Evolutionary conservation across 2,888 invertebrate genomes (phyloP).

Genomic region (Salticus scenicus): DNA sequence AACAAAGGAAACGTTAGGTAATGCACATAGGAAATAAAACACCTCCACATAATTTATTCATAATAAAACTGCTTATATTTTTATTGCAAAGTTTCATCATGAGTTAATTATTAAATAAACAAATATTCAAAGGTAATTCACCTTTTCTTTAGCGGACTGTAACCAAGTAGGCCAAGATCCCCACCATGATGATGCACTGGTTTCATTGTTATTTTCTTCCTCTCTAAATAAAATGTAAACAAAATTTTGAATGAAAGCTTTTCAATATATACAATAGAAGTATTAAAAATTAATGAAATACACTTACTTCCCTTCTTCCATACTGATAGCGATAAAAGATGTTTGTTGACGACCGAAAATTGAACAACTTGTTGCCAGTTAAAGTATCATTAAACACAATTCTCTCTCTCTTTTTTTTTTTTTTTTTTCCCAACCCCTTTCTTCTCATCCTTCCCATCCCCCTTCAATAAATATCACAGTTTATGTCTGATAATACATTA

Average conservation of each 20-base stretch:
- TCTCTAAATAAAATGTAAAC: constrained; percentile 27
- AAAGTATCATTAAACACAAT: too few relatives aligned
- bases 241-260: background rate
- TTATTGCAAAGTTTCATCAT: too few relatives aligned
- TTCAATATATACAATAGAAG: background rate
- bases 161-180: constrained; percentile 79
- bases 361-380: constrained; percentile 33
- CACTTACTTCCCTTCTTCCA: constrained; percentile 61
- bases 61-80: too few relatives aligned
- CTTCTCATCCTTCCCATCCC: too few relatives aligned
- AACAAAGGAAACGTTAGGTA: too few relatives aligned
- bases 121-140: constrained; percentile 72
- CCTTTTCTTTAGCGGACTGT: constrained; percentile 80
- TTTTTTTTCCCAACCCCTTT: too few relatives aligned
- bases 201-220: constrained; percentile 63
- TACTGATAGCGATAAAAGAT: constrained; percentile 45
- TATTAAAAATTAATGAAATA: background rate
- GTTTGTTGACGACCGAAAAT: constrained; percentile 40
- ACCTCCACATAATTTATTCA: too few relatives aligned
- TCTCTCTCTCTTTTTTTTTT: too few relatives aligned
- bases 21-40: too few relatives aligned
- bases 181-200: constrained; percentile 46
- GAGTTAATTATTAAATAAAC: background rate
- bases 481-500: too few relatives aligned
- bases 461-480: too few relatives aligned